Conservation (phyloP, 2,113 vertebrate genomes). For the Probosciger aterrimus region DNA sequence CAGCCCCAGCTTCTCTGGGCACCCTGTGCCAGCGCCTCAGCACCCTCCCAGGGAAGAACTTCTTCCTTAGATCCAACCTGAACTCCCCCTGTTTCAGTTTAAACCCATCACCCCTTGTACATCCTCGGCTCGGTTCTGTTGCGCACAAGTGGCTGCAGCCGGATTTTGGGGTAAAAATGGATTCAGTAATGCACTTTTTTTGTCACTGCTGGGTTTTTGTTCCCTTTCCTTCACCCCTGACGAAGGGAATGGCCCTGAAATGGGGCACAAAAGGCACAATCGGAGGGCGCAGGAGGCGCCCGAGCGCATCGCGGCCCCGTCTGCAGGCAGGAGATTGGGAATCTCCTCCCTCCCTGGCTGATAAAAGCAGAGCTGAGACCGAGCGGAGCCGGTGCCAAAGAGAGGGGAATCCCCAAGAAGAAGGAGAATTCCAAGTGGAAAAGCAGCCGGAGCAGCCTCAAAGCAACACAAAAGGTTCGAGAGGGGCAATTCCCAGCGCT, state of each 20-base stretch:
- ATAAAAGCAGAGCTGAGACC: not conserved
- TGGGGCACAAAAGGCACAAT: not conserved
- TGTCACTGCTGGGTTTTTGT: not conserved
- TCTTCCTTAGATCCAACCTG: too few relatives aligned
- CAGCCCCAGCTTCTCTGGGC: too few relatives aligned
- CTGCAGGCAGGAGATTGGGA: not conserved
- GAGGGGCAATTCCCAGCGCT: not conserved
- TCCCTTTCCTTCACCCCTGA: accelerated
- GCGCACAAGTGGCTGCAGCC: accelerated
- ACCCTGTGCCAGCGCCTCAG: too few relatives aligned
- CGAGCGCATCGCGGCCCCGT: accelerated
- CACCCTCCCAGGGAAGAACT: too few relatives aligned
- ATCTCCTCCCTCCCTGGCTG: not conserved
- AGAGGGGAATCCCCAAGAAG: not conserved
- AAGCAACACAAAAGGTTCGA: not conserved
- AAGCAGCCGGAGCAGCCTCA: not conserved
- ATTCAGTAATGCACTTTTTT: accelerated
- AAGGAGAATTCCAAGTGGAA: not conserved
- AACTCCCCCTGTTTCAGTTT: too few relatives aligned
- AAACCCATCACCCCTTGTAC: too few relatives aligned
- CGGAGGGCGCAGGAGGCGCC: not conserved
- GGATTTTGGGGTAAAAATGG: not conserved
- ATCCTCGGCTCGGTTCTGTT: accelerated
- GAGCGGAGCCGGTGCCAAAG: not conserved
- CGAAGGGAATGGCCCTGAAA: not conserved